phyloP scores from a whole-genome alignment of 2,113 vertebrate species.

The Pardalotus punctatus region DNA sequence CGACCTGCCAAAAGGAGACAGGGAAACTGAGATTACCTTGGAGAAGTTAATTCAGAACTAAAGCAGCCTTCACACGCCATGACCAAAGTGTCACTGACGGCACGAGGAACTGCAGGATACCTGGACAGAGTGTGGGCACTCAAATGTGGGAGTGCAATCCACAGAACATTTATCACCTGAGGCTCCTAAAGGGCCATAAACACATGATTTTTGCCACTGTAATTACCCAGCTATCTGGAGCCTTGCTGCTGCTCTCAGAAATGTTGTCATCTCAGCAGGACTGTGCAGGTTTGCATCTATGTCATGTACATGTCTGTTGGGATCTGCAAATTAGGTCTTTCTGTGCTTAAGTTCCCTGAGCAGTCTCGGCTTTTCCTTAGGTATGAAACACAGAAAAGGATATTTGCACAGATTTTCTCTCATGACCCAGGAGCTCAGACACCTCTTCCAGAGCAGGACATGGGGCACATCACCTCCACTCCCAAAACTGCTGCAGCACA shows the following conservation, averaged over 20 bases:
- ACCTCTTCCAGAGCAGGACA: neutral
- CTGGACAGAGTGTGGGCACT: neutral
- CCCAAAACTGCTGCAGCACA: neutral
- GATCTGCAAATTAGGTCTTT: conserved; percentile 56
- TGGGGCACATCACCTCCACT: neutral
- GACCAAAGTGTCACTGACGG: neutral
- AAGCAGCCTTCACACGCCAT: neutral
- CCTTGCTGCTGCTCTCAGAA: conserved; percentile 11
- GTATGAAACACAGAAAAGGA: neutral
- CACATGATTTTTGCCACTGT: conserved; percentile 21
- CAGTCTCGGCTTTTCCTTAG: neutral
- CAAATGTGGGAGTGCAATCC: neutral
- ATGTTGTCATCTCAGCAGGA: conserved; percentile 49
- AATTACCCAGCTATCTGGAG: conserved; percentile 54
- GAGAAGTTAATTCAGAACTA: neutral
- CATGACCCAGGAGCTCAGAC: neutral
- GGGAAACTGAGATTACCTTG: neutral
- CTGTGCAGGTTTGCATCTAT: conserved; percentile 1
- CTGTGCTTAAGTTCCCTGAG: neutral
- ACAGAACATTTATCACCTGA: conserved; percentile 48
- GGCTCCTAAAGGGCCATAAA: conserved; percentile 34
- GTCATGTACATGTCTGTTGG: conserved; percentile 8
- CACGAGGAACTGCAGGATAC: neutral
- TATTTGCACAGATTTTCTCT: neutral
- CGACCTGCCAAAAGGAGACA: neutral